Evolutionary conservation across 2,888 invertebrate genomes (phyloP).

Genomic region (Himalopsyche japonica): DNA sequence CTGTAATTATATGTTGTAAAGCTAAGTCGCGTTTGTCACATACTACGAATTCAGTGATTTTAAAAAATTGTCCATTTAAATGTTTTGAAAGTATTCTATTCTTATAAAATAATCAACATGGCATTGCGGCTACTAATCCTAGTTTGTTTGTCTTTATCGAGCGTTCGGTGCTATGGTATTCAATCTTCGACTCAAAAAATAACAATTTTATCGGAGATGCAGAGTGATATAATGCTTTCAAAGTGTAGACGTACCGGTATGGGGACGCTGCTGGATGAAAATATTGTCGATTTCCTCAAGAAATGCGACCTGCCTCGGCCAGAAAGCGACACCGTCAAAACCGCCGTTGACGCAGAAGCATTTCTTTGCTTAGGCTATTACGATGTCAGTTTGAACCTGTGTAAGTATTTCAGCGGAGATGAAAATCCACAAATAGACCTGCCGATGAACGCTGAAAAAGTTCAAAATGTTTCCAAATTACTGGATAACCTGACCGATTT

Average conservation of each 20-base stretch:
- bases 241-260: background rate
- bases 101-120: background rate
- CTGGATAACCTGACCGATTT: conserved; percentile 8
- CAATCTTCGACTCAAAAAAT: background rate
- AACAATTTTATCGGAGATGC: background rate
- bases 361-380: conserved; percentile 21
- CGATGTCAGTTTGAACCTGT: conserved; percentile 16
- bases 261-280: background rate
- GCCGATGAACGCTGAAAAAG: background rate
- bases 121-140: background rate
- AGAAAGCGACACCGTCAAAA: background rate
- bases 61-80: background rate
- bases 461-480: background rate
- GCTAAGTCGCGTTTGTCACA: background rate
- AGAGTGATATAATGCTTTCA: background rate
- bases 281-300: background rate
- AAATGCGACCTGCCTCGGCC: conserved; percentile 7
- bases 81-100: background rate
- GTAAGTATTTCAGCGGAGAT: background rate
- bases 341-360: background rate
- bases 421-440: background rate
- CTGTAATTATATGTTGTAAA: background rate
- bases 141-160: background rate
- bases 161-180: background rate
- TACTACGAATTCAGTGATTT: no score